Conservation (phyloP, 1,140 invertebrate species). For the Vollenhovia emeryi region DNA sequence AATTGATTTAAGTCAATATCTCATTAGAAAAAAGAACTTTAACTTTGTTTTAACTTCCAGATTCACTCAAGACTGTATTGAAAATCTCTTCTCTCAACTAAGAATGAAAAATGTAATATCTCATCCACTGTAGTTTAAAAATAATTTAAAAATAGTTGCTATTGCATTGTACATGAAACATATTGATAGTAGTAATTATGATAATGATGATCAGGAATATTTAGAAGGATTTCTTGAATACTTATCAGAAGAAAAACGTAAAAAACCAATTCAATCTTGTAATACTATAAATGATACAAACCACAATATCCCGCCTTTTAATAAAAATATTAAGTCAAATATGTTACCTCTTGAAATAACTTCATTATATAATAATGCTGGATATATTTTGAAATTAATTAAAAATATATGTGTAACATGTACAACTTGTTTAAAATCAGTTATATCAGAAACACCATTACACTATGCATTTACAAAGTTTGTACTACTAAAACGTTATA, state of each 20-base stretch:
- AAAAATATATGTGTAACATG: no score
- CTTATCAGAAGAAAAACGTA: not conserved
- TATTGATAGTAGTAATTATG: not conserved
- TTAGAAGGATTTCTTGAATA: not conserved
- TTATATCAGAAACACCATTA: no score
- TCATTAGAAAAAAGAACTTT: not conserved
- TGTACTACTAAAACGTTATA: no score
- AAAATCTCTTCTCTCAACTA: not conserved
- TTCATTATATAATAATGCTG: no score
- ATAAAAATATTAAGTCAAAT: no score
- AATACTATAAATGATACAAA: no score
- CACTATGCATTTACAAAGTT: no score
- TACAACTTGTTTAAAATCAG: no score
- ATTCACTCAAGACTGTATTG: not conserved
- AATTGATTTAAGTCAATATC: not conserved
- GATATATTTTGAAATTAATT: no score
- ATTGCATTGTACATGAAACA: not conserved
- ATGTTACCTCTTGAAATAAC: no score
- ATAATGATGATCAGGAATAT: not conserved
- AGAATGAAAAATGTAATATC: constrained; percentile 1
- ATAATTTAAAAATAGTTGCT: not conserved
- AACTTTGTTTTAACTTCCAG: not conserved
- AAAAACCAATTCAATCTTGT: no score
- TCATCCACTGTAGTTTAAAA: not conserved
- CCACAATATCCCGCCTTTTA: no score